phyloP scores from a whole-genome alignment of 2,888 invertebrate species.

The Physocephala rufipes region DNA sequence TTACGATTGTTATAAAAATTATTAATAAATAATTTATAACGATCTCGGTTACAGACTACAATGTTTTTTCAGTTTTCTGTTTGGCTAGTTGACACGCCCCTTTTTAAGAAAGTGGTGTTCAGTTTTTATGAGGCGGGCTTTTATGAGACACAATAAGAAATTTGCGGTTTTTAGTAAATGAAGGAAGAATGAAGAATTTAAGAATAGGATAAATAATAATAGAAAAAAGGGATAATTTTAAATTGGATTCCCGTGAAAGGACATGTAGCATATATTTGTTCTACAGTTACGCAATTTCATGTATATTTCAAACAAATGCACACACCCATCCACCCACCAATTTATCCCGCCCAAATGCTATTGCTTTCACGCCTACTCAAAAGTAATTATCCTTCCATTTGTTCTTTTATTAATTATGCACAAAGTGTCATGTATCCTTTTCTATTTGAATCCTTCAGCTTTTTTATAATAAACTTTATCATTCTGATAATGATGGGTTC shows the following conservation, averaged over 20 bases:
- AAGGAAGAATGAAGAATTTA: neutral
- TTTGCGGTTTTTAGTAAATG: neutral
- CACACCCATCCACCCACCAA: slow-evolving; percentile 1
- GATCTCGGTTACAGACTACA: too few relatives aligned
- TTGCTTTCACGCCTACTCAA: slow-evolving; percentile 1
- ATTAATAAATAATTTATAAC: slow-evolving; percentile 52
- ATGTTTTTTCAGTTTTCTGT: slow-evolving; percentile 2
- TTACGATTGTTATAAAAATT: slow-evolving; percentile 48
- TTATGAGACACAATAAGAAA: neutral
- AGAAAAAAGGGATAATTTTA: neutral
- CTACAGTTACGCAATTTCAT: slow-evolving; percentile 28
- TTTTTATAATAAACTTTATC: too few relatives aligned
- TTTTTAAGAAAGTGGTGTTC: neutral
- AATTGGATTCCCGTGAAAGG: too few relatives aligned
- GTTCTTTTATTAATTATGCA: slow-evolving; percentile 38
- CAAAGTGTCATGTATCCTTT: neutral
- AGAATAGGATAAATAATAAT: neutral
- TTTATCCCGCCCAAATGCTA: neutral
- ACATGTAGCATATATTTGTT: neutral
- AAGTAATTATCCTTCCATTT: slow-evolving; percentile 37
- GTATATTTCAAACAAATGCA: slow-evolving; percentile 2
- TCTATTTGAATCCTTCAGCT: too few relatives aligned
- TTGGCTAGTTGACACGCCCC: too few relatives aligned
- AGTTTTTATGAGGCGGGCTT: neutral
- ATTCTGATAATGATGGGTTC: too few relatives aligned